A percentile compares a stretch with the other conserved stretches of the same genome.
Conservation (phyloP, 2,888 invertebrate species). For the Trachelus iudaicus region DNA sequence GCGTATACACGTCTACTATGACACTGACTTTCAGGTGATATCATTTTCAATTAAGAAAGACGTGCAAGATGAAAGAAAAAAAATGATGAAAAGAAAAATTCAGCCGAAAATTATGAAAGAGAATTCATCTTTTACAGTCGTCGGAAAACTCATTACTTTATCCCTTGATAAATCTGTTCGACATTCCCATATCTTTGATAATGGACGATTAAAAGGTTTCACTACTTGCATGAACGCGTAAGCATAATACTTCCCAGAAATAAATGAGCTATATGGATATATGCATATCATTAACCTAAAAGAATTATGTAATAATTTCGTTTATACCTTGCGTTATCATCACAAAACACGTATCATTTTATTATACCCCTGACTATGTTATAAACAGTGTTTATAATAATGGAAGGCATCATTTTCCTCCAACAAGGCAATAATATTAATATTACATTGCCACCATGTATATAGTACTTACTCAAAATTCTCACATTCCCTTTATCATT, state of each 20-base stretch:
- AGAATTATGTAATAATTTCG: neutral
- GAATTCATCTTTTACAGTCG: no score
- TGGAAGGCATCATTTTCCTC: neutral
- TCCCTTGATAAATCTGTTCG: no score
- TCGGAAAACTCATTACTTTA: no score
- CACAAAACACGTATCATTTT: neutral
- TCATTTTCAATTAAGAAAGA: no score
- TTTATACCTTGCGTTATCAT: neutral
- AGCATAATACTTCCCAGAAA: neutral
- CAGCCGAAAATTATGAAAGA: no score
- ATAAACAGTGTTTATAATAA: neutral
- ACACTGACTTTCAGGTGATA: no score
- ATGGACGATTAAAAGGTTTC: no score
- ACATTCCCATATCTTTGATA: no score
- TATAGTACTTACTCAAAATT: neutral
- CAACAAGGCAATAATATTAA: neutral
- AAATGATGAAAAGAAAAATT: no score
- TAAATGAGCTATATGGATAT: neutral
- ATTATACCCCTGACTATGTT: no score
- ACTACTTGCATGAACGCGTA: neutral
- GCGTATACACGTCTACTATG: no score
- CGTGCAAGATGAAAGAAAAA: no score
- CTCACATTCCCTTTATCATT: neutral
- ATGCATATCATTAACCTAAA: neutral
- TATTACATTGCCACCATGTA: neutral